Evolutionary conservation across 2,888 invertebrate genomes (phyloP), one percentile per base, ranked within the genome.

Genomic region (Pollenia amentaria): DNA sequence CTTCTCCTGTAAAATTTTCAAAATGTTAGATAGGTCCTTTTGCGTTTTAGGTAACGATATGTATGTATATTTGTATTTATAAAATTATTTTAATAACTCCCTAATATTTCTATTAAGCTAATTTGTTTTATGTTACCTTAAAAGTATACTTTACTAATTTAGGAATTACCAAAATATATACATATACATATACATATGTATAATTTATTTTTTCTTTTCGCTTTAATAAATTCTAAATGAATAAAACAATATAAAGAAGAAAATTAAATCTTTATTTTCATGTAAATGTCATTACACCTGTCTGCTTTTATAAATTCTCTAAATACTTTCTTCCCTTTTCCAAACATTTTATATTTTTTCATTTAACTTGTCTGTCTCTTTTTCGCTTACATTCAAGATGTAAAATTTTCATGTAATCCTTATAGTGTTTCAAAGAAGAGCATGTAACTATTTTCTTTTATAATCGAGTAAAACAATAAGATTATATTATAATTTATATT

Each of bases 231-330:
- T 21, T 46, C 29, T n/a, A 29, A 67, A 65, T 46, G 46, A 69
- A 48, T 7, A 14, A 10, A 29, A 21, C 29, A 57, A 84, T 65
- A 53, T 29, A 21, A 38, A 62, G 14, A 65, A 64, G 21, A 38
- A 73, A 81, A 64, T 48, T 62, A 70, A 84, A 80, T 81, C 70
- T 67, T 85, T 76, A 81, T 81, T 70, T 81, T 65, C 70, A 72
- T 81, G 70, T 85, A 72, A 73, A 80, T 87, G 83, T 84, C 84
- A 87, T 87, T 83, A 84, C 76, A 84, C 84, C 84, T 87, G 80
- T 84, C 80, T 84, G 87, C 60, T 51, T 80, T 72, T 76, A 85
- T 80, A 70, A 76, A 82, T 76, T 62, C 62, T 62, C 1, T 8
- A 16, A 2, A 65, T 57, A 75, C 16, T 75, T 55, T 18, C 42